Percentiles rank a stretch among this genome's conserved stretches.
Evolutionary conservation across 2,113 vertebrate genomes (phyloP).

Genomic region (Prunella himalayana): DNA sequence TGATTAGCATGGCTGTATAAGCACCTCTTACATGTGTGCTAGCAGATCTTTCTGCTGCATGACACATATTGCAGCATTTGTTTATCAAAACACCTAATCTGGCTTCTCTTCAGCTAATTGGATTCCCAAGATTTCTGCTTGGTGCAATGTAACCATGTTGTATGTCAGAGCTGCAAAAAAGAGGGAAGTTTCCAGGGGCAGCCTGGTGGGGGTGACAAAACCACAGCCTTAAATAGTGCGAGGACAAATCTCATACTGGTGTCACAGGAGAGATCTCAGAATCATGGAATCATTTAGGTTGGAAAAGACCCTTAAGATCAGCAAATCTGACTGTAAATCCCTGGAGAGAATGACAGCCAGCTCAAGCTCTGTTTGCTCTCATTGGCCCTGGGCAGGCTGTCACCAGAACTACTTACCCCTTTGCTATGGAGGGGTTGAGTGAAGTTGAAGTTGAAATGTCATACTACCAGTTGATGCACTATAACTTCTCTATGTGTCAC

Average conservation of each 20-base stretch:
- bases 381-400: neutral
- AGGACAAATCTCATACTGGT: neutral
- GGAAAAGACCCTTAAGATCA: neutral
- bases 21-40: neutral
- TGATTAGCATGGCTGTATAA: neutral
- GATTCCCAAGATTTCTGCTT: neutral
- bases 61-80: neutral
- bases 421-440: neutral
- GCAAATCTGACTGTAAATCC: neutral
- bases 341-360: neutral
- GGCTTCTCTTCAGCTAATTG: neutral
- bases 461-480: neutral
- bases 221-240: neutral
- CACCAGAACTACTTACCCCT: neutral
- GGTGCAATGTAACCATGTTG: neutral
- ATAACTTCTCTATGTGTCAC: neutral
- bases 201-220: slow-evolving; percentile 3
- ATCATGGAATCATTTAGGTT: neutral
- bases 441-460: neutral
- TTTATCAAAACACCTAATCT: neutral
- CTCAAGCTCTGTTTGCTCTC: neutral
- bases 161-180: neutral
- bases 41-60: neutral
- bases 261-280: neutral
- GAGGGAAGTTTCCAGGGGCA: neutral